Conservation (phyloP, 1,140 invertebrate genomes). For the Pentalonia nigronervosa region DNA sequence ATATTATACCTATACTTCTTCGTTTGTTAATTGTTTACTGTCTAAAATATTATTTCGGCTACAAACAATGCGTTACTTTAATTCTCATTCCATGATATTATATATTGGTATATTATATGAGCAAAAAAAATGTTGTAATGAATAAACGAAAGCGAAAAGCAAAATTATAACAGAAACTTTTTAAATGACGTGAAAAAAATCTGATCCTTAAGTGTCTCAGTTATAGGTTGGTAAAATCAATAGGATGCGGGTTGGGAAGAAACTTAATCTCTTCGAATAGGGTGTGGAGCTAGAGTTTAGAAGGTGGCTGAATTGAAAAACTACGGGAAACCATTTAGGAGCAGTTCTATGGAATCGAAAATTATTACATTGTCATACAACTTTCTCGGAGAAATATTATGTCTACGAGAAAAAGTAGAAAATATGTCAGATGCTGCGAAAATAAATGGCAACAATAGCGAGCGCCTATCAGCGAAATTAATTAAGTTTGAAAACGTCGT, state of each 20-base stretch:
- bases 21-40: neutral
- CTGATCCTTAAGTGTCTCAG: neutral
- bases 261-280: neutral
- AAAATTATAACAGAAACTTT: neutral
- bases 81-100: neutral
- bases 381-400: conserved; percentile 2
- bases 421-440: conserved; percentile 29
- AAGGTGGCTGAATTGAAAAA: neutral
- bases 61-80: neutral
- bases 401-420: neutral
- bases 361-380: conserved; percentile 26
- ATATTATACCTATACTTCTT: too few species aligned
- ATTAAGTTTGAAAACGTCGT: neutral
- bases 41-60: neutral
- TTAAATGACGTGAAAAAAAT: neutral
- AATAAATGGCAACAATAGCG: neutral
- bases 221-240: conserved; percentile 15
- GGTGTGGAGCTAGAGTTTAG: neutral
- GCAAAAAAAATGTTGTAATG: neutral
- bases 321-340: conserved; percentile 32
- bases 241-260: neutral
- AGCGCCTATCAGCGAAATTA: neutral
- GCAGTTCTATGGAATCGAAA: neutral
- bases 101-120: neutral
- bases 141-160: neutral